phyloP scores from a whole-genome alignment of 2,888 invertebrate genomes.

The Syritta pipiens region DNA sequence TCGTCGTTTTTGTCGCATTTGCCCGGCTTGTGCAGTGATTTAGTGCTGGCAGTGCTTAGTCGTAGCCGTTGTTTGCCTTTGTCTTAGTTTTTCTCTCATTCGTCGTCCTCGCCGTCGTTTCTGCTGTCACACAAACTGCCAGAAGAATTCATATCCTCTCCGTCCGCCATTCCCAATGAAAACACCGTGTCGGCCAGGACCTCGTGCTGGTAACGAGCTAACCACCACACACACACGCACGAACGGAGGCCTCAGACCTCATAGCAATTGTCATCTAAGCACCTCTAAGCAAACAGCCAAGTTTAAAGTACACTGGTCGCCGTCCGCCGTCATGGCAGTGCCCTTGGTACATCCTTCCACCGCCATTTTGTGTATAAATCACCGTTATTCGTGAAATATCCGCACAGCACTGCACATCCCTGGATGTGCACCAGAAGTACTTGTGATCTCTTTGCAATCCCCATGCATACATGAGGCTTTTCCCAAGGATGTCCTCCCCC shows the following conservation, averaged over 20 bases:
- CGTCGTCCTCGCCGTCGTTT: no score
- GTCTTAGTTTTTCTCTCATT: no score
- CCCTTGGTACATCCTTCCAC: slow-evolving; percentile 21
- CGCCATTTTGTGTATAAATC: slow-evolving; percentile 41
- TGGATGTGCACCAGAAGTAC: slow-evolving; percentile 51
- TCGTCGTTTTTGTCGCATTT: no score
- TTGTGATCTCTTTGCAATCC: slow-evolving; percentile 56
- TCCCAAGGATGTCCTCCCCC: slow-evolving; percentile 27
- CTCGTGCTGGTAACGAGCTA: not conserved
- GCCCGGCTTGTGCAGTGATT: no score
- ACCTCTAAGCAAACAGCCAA: slow-evolving; percentile 27
- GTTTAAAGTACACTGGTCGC: slow-evolving; percentile 23
- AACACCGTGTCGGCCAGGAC: not conserved
- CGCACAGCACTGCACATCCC: slow-evolving; percentile 29
- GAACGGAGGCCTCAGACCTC: not conserved
- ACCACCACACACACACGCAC: not conserved
- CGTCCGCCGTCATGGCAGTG: slow-evolving; percentile 25
- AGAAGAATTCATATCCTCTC: slow-evolving; percentile 7
- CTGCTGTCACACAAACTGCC: no score
- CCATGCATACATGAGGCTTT: slow-evolving; percentile 58
- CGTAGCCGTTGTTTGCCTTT: no score
- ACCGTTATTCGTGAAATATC: slow-evolving; percentile 58
- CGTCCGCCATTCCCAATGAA: not conserved
- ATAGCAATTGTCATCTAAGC: slow-evolving; percentile 40
- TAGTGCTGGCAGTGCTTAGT: no score